Conservation (phyloP, 1,140 invertebrate species). For the Physella acuta region DNA sequence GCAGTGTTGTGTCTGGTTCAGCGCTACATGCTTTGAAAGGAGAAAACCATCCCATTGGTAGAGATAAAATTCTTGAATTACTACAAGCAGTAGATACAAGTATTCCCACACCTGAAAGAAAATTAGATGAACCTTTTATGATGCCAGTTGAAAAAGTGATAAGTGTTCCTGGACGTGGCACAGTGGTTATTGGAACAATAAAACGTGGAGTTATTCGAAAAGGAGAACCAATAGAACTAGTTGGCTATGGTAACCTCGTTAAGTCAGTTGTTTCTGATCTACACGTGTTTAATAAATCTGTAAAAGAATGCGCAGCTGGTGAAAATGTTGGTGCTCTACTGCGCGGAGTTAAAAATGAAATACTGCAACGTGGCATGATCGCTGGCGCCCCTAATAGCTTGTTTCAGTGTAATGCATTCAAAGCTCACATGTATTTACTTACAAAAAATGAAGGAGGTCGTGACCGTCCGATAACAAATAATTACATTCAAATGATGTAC, state of each 20-base stretch:
- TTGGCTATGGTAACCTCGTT: constrained; percentile 82
- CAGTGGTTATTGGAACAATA: constrained; percentile 90
- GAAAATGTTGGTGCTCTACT: constrained; percentile 94
- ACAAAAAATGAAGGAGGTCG: constrained; percentile 79
- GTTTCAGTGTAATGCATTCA: constrained; percentile 42
- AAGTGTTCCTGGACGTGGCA: constrained; percentile 90
- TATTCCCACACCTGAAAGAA: constrained; percentile 86
- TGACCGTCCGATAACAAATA: constrained; percentile 76
- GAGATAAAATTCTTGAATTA: constrained; percentile 78
- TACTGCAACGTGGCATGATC: constrained; percentile 89
- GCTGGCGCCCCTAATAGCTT: constrained; percentile 66
- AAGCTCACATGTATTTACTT: constrained; percentile 76
- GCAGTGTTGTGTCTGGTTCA: constrained; percentile 82
- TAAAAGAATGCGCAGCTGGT: constrained; percentile 92
- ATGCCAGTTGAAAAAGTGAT: constrained; percentile 91
- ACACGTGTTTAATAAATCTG: constrained; percentile 94
- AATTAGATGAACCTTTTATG: constrained; percentile 91
- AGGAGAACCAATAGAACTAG: constrained; percentile 85
- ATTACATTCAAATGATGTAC: constrained; percentile 81
- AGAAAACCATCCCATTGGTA: constrained; percentile 81
- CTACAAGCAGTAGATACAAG: constrained; percentile 82
- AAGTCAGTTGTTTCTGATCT: constrained; percentile 84
- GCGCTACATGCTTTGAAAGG: constrained; percentile 82
- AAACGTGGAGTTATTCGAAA: constrained; percentile 83
- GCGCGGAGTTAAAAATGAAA: constrained; percentile 86